Conservation (phyloP, 53 echinoderm and acorn worm genomes). For the Hippasteria phrygiana region DNA sequence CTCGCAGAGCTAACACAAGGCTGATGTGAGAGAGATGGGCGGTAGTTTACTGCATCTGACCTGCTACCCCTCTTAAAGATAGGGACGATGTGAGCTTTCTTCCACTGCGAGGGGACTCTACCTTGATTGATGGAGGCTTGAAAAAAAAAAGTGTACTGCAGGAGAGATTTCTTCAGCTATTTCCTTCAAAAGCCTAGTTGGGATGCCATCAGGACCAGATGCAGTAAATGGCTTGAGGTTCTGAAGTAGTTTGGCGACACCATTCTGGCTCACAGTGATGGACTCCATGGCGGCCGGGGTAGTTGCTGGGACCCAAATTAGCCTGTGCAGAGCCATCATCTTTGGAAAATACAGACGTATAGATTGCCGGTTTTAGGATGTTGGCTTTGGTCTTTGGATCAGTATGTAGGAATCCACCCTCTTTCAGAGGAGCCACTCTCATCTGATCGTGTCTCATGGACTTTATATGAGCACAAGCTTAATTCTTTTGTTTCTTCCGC, state of each 20-base stretch:
- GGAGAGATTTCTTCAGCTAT: no score
- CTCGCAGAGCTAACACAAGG: slow-evolving; percentile 63
- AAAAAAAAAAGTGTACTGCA: no score
- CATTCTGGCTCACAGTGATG: slow-evolving; percentile 27
- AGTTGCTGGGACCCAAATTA: slow-evolving; percentile 35
- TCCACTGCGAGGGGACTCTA: slow-evolving; percentile 49
- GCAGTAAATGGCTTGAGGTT: slow-evolving; percentile 53
- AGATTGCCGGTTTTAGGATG: slow-evolving; percentile 49
- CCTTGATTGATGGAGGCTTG: slow-evolving; percentile 72
- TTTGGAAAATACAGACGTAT: slow-evolving; percentile 37
- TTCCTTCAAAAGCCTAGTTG: slow-evolving; percentile 55
- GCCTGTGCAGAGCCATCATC: neutral
- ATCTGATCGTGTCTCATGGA: slow-evolving; percentile 42
- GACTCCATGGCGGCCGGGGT: slow-evolving; percentile 52
- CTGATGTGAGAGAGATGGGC: slow-evolving; percentile 65
- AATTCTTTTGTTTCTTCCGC: no score
- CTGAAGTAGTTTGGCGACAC: slow-evolving; percentile 59
- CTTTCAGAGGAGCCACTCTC: no score
- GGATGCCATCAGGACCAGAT: slow-evolving; percentile 41
- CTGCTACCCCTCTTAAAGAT: slow-evolving; percentile 67
- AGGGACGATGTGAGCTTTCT: slow-evolving; percentile 49
- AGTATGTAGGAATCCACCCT: slow-evolving; percentile 49
- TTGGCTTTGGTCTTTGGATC: no score
- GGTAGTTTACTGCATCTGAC: slow-evolving; percentile 54
- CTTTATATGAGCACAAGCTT: no score